These are phyloP conservation scores for Nemopilema nomurai DNA, from an alignment of 30 jellyfish, hydroid and myxozoan genomes.

Conservation along the genomic window DNA sequence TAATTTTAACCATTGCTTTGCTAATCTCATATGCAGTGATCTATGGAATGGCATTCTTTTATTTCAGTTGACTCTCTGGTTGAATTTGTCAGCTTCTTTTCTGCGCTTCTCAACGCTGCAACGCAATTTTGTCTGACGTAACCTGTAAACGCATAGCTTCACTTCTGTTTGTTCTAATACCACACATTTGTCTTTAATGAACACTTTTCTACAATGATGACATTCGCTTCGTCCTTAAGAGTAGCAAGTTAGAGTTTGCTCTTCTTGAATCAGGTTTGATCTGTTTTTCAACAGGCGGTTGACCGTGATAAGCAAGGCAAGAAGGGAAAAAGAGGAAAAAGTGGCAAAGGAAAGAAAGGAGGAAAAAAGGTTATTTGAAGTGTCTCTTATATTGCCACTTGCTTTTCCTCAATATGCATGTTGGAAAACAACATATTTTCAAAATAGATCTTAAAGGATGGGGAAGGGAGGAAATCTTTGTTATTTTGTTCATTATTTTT, in stretches of 20 bases:
- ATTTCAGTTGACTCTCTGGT: background rate
- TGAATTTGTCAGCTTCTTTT: background rate
- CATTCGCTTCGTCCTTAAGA: too few species aligned
- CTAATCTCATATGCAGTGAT: too few species aligned
- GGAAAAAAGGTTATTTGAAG: constrained; percentile 80
- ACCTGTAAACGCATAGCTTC: too few species aligned
- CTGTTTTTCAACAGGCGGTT: constrained; percentile 83
- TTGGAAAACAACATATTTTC: background rate
- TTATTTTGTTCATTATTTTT: constrained; percentile 9
- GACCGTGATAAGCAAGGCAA: constrained; percentile 91
- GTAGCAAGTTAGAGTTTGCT: too few species aligned
- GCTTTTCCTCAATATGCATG: background rate
- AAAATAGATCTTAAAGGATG: background rate
- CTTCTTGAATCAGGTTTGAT: too few species aligned
- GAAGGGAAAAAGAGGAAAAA: constrained; percentile 90
- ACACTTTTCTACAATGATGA: too few species aligned
- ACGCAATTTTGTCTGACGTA: too few species aligned
- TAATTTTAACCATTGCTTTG: too few species aligned
- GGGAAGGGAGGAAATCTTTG: background rate
- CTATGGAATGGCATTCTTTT: background rate
- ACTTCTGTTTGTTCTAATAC: too few species aligned
- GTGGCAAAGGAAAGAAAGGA: constrained; percentile 89
- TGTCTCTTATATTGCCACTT: background rate
- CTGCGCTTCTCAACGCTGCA: too few species aligned
- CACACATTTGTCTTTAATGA: too few species aligned